Conservation (phyloP, 2,888 invertebrate genomes). For the Idaea dimidiata region DNA sequence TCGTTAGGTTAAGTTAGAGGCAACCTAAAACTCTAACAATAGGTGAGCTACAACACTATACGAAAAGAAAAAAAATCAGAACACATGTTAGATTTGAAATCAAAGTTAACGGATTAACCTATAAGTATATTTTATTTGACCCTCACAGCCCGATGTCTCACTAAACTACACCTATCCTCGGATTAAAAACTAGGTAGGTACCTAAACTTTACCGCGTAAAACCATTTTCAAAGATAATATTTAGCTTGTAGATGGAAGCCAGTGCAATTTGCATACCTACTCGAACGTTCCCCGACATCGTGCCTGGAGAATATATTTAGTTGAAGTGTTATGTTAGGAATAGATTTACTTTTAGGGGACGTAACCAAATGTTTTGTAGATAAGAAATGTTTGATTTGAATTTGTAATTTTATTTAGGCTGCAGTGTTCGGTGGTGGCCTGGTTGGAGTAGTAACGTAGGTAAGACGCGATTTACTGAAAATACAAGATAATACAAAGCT, state of each 20-base stretch:
- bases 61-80: too few species aligned
- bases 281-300: neutral
- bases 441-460: neutral
- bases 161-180: neutral
- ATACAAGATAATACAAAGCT: too few species aligned
- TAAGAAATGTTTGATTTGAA: slow-evolving; percentile 1
- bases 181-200: neutral
- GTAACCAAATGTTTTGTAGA: neutral
- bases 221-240: slow-evolving; percentile 46
- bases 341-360: slow-evolving; percentile 1
- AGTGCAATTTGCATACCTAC: neutral
- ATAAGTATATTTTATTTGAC: neutral
- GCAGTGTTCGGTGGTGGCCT: neutral
- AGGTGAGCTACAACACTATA: too few species aligned
- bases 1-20: too few species aligned
- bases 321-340: neutral
- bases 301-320: neutral
- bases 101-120: too few species aligned
- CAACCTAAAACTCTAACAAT: too few species aligned
- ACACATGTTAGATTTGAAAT: too few species aligned
- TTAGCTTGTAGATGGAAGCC: slow-evolving; percentile 34
- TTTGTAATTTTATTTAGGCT: neutral
- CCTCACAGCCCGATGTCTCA: neutral
- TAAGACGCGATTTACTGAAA: too few species aligned
- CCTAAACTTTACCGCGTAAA: slow-evolving; percentile 13